phyloP scores from a whole-genome alignment of 2,888 invertebrate species.

The Pterostichus madidus region DNA sequence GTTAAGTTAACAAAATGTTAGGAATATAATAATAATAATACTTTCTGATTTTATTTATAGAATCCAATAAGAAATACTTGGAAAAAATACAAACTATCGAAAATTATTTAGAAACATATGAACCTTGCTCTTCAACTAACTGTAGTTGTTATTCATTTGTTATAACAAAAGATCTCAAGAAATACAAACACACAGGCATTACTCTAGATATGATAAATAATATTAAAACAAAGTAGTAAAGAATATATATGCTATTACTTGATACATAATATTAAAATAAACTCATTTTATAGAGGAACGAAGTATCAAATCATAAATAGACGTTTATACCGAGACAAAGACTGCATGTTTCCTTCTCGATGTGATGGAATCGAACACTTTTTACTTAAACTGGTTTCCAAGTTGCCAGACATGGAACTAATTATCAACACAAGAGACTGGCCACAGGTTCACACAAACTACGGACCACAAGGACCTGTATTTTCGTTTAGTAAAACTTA shows the following conservation, averaged over 20 bases:
- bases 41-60: slow-evolving; percentile 74
- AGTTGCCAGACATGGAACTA: slow-evolving; percentile 90
- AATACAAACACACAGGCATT: slow-evolving; percentile 85
- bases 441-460: slow-evolving; percentile 88
- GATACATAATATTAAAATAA: not conserved
- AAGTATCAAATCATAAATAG: slow-evolving; percentile 92
- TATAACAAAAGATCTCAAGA: slow-evolving; percentile 84
- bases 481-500: slow-evolving; percentile 96
- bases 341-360: slow-evolving; percentile 95
- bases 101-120: slow-evolving; percentile 78
- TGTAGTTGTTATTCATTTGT: slow-evolving; percentile 84
- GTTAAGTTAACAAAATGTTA: slow-evolving; percentile 70
- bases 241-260: slow-evolving; percentile 9
- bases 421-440: slow-evolving; percentile 95
- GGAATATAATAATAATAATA: slow-evolving; percentile 35
- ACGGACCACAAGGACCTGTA: slow-evolving; percentile 86
- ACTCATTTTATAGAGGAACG: slow-evolving; percentile 80
- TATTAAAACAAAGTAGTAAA: slow-evolving; percentile 77
- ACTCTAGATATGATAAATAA: slow-evolving; percentile 82
- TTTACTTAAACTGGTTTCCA: slow-evolving; percentile 83
- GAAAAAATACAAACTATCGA: slow-evolving; percentile 76
- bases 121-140: slow-evolving; percentile 80
- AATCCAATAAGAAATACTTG: slow-evolving; percentile 77
- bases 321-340: slow-evolving; percentile 88
- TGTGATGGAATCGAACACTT: slow-evolving; percentile 96